phyloP scores from a whole-genome alignment of 2,797 vertebrate genomes.

The Falco berigora region DNA sequence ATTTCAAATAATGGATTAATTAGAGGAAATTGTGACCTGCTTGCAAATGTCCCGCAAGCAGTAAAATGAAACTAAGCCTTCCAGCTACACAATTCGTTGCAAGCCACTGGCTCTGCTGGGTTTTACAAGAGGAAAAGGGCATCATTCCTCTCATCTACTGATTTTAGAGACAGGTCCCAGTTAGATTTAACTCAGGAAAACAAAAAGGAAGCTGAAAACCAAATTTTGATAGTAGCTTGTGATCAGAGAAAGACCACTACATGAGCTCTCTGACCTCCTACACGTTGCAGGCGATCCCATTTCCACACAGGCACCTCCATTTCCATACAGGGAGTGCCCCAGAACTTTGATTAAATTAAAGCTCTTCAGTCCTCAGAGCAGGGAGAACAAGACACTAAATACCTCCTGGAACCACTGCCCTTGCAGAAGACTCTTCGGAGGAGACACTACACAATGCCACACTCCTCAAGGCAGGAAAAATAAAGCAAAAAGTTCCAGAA shows the following conservation, averaged over 20 bases:
- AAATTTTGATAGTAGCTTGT: neutral
- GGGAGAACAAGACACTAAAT: neutral
- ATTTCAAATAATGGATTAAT: conserved; percentile 38
- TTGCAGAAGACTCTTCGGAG: neutral
- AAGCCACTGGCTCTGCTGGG: neutral
- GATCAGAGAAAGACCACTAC: neutral
- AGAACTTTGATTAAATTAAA: neutral
- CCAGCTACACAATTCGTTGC: neutral
- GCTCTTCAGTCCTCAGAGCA: neutral
- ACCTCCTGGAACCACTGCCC: no score
- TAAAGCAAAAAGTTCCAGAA: neutral
- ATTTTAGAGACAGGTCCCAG: neutral
- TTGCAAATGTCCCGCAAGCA: neutral
- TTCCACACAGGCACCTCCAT: neutral
- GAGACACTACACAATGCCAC: neutral
- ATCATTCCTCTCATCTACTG: neutral
- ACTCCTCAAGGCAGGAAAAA: neutral
- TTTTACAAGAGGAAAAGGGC: neutral
- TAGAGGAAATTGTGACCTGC: conserved; percentile 1
- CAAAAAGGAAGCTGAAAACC: neutral
- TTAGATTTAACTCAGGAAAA: neutral
- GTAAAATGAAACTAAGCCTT: neutral
- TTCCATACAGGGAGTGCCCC: neutral
- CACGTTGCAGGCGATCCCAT: neutral
- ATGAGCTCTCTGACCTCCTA: neutral